Evolutionary conservation across 2,113 vertebrate species (phyloP), one percentile per base, ranked within the genome.

Genomic region (Eurystomus gularis): DNA sequence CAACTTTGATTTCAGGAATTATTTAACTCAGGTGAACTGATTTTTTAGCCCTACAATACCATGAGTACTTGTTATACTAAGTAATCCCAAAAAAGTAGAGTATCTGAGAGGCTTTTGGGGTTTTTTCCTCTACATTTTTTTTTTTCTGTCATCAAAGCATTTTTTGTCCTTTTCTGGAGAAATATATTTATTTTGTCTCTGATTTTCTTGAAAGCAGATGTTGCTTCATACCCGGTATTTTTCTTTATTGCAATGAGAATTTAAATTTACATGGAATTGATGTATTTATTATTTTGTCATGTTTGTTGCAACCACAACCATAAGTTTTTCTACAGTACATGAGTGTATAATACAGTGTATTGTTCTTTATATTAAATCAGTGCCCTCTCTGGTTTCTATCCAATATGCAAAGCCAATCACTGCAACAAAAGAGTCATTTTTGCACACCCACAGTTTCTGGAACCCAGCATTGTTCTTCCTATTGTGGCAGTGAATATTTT

Each of bases 291-390:
- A 72, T 77, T 91, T 73, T 86, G 37, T 55, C 52, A 31, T 69
- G 26, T 57, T 94, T 54, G 15, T 84, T 92, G 72, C 39, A 90
- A 78, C 40, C 31, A 40, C 72, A 73, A 39, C 46, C 17, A 6
- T 65, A 81, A 93, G 46, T 91, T 94, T 88, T 54, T 77, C 23
- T 82, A 6, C 11, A 70, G 37, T 60, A 70, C 40, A 11, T 71
- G 28, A 82, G 31, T 35, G 29, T 79, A 31, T 82, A 91, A 90
- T 65, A n/a, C 6, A 76, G 35, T 62, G 26, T 52, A 78, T 93
- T 95, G 54, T 94, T 95, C 58, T 31, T 84, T 80, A 23, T 16
- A 54, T 85, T 95, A 82, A 94, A 75, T 73, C 82, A 90, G 48
- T 93, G 93, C 64, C 19, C 14, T 89, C 39, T 93, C 84, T 96